Evolutionary conservation across 2,113 vertebrate species (phyloP).

Genomic region (Hippocampus mohnikei): DNA sequence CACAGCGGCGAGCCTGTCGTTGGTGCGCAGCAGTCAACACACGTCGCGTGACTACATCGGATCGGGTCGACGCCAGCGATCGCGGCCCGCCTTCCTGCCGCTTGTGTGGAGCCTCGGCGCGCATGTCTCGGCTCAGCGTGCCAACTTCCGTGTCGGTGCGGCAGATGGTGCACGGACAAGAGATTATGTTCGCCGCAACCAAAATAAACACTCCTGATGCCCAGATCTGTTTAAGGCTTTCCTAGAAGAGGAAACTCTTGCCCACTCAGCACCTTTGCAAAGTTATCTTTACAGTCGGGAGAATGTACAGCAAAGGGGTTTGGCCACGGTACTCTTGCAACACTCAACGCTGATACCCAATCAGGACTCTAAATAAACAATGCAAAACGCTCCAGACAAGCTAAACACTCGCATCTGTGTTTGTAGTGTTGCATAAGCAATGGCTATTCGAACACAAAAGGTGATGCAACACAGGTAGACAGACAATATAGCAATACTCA

Average conservation of each 20-base stretch:
- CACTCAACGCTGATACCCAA: constrained; percentile 24
- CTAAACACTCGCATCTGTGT: too few species aligned
- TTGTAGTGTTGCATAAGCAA: too few species aligned
- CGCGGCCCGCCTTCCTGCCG: not conserved
- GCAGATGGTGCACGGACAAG: constrained; percentile 43
- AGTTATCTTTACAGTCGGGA: constrained; percentile 27
- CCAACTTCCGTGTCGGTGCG: constrained; percentile 21
- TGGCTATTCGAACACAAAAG: too few species aligned
- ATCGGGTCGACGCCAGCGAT: not conserved
- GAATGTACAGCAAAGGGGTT: constrained; percentile 25
- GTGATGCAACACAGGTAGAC: too few species aligned
- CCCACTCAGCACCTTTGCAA: not conserved
- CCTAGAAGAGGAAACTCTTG: constrained; percentile 20
- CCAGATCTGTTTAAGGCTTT: constrained; percentile 29
- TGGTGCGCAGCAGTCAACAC: constrained; percentile 32
- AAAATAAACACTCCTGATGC: constrained; percentile 48
- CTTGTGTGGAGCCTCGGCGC: constrained; percentile 18
- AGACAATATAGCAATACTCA: too few species aligned
- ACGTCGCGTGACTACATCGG: constrained; percentile 20
- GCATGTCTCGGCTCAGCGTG: constrained; percentile 27
- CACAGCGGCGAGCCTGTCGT: constrained; percentile 24
- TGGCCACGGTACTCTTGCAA: constrained; percentile 29
- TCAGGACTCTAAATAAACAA: constrained; percentile 3
- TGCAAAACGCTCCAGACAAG: too few species aligned
- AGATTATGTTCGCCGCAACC: constrained; percentile 49